These are phyloP conservation scores for Ganaspis brasiliensis DNA, from an alignment of 2,888 invertebrate species.

Conservation along the genomic window DNA sequence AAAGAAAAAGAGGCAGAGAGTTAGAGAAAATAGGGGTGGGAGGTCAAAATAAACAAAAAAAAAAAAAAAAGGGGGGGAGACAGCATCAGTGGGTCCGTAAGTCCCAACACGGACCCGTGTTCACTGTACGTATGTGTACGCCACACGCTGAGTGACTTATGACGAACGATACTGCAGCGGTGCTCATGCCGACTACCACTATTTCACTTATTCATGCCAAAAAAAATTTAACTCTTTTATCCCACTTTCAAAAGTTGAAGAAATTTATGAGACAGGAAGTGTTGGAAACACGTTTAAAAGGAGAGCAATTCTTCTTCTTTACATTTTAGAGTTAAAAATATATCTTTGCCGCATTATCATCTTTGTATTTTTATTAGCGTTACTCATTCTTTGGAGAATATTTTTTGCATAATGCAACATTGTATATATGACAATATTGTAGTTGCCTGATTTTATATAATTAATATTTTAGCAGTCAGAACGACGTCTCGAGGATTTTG, in stretches of 20 bases:
- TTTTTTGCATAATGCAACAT: no score
- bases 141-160: constrained; percentile 79
- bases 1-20: constrained; percentile 51
- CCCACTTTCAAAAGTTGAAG: constrained; percentile 9
- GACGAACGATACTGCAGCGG: constrained; percentile 74
- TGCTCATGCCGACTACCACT: constrained; percentile 66
- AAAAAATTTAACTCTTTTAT: constrained; percentile 25
- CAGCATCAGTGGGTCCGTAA: constrained; percentile 63
- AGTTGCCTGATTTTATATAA: no score
- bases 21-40: constrained; percentile 52
- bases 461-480: no score
- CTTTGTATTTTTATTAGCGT: no score
- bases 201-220: constrained; percentile 24
- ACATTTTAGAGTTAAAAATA: not conserved
- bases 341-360: no score
- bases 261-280: constrained; percentile 31
- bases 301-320: not conserved
- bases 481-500: no score
- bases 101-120: constrained; percentile 70
- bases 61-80: constrained; percentile 46
- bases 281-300: not conserved
- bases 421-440: no score
- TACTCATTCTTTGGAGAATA: no score
- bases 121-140: constrained; percentile 67
- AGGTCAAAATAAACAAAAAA: constrained; percentile 49